Base-by-base conservation (phyloP, 1,140 invertebrate species). In the Tetramorium alpestre region DNA sequence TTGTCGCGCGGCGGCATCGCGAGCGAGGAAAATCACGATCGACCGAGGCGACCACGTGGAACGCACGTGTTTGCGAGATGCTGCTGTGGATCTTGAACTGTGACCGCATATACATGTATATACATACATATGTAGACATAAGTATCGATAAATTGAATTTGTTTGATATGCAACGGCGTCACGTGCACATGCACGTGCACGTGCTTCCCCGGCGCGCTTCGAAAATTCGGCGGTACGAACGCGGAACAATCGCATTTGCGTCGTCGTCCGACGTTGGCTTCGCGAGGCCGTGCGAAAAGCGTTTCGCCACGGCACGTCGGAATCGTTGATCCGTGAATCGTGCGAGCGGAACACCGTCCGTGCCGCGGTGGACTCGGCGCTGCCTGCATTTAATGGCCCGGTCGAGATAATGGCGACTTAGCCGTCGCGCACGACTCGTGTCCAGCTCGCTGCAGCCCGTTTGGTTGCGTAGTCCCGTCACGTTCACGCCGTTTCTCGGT, bases 301-400 rank as follows among this genome's bases (percentile, higher is more conserved):
- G 22, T 58, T 88, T 88, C 87, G 87, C 77, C 69, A 78, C 84
- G 84, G 47, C 38, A 60, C 44, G 41, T 73, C 67, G 51, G 65
- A 85, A 22, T 70, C 88, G 85, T 90, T 89, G 88, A 90, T 89
- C 88, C 88, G 88, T 90, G 70, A 90, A 87, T 87, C 85, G 77
- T 47, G 69, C 72, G 85, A 88, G 58, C 62, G 3, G 58, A 54
- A 47, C 56, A 49, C 16, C 49, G 58, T 88, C 54, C 33, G 56
- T 56, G 38, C 58, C 8, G 56, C 51, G 38, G 22, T n/a, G 44
- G 44, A 65, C 82, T 13, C 58, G 58, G 70, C 75, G 38, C 47
- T 86, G 85, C 65, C 70, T 64, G 76, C 38, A 5, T 89, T 89
- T 90, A 90, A 89, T 67, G 78, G 72, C 72, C 44, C 11, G 64